Conservation (phyloP, 2,797 vertebrate species). For the Pseudomugil gertrudae region DNA sequence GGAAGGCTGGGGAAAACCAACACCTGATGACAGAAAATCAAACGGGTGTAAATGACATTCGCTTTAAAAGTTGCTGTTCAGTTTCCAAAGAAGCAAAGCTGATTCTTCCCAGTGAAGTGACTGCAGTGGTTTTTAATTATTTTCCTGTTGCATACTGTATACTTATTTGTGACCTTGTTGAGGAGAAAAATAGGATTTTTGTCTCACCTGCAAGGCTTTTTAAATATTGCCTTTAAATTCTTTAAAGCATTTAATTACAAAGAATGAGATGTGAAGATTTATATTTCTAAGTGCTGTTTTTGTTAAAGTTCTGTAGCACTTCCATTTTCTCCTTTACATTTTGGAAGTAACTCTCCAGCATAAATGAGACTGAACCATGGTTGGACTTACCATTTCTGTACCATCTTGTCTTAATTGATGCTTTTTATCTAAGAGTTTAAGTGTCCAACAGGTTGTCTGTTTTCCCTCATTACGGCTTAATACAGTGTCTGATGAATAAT, state of each 20-base stretch:
- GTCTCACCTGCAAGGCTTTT: neutral
- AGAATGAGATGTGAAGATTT: too few species aligned
- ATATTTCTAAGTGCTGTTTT: neutral
- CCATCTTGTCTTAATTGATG: neutral
- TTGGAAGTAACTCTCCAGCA: neutral
- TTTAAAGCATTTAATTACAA: neutral
- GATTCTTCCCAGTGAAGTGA: neutral
- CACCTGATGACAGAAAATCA: too few species aligned
- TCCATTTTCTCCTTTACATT: neutral
- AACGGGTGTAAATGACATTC: neutral
- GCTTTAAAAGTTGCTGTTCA: neutral
- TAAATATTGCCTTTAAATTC: neutral
- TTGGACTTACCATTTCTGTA: neutral
- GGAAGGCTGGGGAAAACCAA: too few species aligned
- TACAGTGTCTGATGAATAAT: neutral
- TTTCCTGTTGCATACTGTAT: neutral
- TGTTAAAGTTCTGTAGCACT: neutral
- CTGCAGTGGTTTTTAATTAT: neutral
- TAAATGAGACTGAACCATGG: neutral
- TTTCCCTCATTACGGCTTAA: neutral
- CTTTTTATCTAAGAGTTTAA: neutral
- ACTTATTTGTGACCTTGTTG: neutral
- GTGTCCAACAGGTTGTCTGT: constrained; percentile 3
- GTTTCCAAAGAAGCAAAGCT: neutral
- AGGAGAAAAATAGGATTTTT: neutral